These are phyloP conservation scores for Priocnemis perturbator DNA, from an alignment of 2,888 invertebrate species.

Conservation along the genomic window DNA sequence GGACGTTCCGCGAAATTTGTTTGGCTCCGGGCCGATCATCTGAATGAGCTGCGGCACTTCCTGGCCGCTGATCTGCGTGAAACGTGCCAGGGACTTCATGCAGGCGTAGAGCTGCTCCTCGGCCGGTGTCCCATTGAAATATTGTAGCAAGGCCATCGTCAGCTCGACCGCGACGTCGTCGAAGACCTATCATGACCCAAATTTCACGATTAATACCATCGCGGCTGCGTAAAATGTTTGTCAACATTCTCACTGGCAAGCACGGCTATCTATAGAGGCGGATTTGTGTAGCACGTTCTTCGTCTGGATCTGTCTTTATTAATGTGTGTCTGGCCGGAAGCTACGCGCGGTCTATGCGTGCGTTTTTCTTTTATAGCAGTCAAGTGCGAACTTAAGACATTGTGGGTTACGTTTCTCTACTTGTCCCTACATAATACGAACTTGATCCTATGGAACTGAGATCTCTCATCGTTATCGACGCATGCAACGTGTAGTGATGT, in stretches of 20 bases:
- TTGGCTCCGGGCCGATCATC: constrained; percentile 93
- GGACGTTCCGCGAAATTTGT: constrained; percentile 88
- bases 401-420: no score
- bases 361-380: no score
- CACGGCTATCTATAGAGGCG: background rate
- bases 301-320: no score
- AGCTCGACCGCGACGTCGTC: constrained; percentile 95
- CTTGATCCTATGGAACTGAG: no score
- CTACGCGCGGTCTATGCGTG: no score
- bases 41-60: constrained; percentile 93
- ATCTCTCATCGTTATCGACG: no score
- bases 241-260: background rate
- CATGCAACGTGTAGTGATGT: no score
- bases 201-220: background rate
- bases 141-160: constrained; percentile 93
- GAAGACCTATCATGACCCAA: constrained; percentile 82
- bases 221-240: no score
- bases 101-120: constrained; percentile 89
- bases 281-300: no score
- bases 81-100: constrained; percentile 85
- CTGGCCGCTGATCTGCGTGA: constrained; percentile 84
- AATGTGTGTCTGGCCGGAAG: no score
- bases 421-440: no score
- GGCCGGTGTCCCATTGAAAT: constrained; percentile 86
- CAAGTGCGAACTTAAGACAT: no score